Base-by-base conservation (phyloP, 2,113 vertebrate species). In the Leptodactylus fuscus region DNA sequence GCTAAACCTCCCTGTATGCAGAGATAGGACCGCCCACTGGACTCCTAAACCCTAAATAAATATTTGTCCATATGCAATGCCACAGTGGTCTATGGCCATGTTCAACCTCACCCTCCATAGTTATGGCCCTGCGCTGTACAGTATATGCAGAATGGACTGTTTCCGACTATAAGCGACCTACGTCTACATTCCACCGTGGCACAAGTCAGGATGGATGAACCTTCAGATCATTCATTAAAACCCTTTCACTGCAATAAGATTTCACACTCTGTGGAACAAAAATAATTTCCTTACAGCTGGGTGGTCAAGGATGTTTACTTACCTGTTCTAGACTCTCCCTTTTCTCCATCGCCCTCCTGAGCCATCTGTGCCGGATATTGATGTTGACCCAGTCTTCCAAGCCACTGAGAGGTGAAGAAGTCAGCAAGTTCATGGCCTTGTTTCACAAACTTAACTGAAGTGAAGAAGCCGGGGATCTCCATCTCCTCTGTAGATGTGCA, bases 341-440 rank as follows among this genome's bases (percentile, higher is more conserved):
- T 67, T 86, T 83, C 81, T 60, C 44, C 0, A 0, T 49, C 3
- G 86, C 79, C 24, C 38, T 85, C 58, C 87, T 85, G 87, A 71
- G 0, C 55, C 86, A 87, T 74, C 84, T 53, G 46, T 16, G 62
- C 91, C 91, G 91, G 93, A 93, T 67, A 67, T 67, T 62, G 58
- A 62, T 93, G 89, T 75, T 90, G 92, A 91, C 90, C 91, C 88
- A 81, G 0, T 32, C 6, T 49, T 86, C 41, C 44, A 13, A 89
- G 87, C 88, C 83, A 87, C 85, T 48, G 16, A 85, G 34, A 89
- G 89, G 82, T 65, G 44, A 88, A 41, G 18, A 60, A 70, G 85
- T 81, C 89, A 79, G 83, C 91, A 91, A 89, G 89, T 89, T 91
- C 88, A 90, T 81, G 87, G 88, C 89, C 89, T 82, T 86, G 71